Evolutionary conservation across 2,797 vertebrate genomes (phyloP).

Genomic region (Tympanoctomys barrerae): DNA sequence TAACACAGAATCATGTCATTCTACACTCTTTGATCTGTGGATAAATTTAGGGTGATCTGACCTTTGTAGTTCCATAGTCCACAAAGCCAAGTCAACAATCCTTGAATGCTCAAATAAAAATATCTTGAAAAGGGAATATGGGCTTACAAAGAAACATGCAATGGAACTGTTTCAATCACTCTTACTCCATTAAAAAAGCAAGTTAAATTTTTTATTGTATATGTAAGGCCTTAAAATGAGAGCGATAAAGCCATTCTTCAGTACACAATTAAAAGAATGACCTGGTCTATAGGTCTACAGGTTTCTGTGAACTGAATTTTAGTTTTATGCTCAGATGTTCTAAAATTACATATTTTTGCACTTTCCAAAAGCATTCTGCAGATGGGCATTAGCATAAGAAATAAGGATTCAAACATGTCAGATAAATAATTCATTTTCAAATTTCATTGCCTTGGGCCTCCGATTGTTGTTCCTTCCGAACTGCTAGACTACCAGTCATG

Average conservation of each 20-base stretch:
- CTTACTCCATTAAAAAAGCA: background rate
- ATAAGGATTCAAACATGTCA: background rate
- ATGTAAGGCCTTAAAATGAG: background rate
- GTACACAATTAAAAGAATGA: background rate
- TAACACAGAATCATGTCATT: background rate
- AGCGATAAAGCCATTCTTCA: background rate
- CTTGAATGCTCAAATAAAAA: slow-evolving; percentile 3
- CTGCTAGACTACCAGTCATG: background rate
- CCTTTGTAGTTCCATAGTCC: background rate
- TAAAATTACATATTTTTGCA: background rate
- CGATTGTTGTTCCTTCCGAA: background rate
- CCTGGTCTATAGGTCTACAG: background rate
- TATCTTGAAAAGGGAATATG: background rate
- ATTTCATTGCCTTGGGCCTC: background rate
- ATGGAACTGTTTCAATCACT: background rate
- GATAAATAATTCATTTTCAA: background rate
- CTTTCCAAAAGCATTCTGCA: background rate
- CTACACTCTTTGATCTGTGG: background rate
- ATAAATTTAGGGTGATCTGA: background rate
- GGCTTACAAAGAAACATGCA: background rate
- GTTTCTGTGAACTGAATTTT: background rate
- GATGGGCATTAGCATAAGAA: background rate
- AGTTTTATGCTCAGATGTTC: background rate
- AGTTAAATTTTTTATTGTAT: background rate
- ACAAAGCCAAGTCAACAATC: background rate